phyloP scores from a whole-genome alignment of 2,888 invertebrate species.

The Eupelmus urozonus region DNA sequence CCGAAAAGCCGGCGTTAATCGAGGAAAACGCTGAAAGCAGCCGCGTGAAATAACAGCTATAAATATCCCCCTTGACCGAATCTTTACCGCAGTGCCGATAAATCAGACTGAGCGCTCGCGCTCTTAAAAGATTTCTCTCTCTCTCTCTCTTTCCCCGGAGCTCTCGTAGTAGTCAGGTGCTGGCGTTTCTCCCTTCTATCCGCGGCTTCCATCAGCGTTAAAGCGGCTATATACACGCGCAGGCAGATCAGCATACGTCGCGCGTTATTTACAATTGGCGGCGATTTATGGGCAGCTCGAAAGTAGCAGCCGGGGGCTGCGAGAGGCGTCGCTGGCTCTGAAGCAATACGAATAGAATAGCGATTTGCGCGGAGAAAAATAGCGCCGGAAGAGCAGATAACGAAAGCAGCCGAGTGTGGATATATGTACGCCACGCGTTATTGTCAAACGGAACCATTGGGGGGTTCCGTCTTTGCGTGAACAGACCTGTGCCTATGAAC shows the following conservation, averaged over 20 bases:
- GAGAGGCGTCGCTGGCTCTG: conserved; percentile 32
- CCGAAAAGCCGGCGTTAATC: conserved; percentile 43
- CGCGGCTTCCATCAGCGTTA: conserved; percentile 19
- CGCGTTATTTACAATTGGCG: conserved; percentile 75
- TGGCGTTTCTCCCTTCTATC: neutral
- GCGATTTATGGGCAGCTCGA: conserved; percentile 72
- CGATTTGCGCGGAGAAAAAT: conserved; percentile 25
- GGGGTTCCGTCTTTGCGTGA: no score
- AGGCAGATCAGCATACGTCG: conserved; percentile 74
- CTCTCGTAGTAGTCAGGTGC: conserved; percentile 50
- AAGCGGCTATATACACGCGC: neutral
- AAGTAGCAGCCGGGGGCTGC: conserved; percentile 59
- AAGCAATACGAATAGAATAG: conserved; percentile 11
- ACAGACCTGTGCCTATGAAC: no score
- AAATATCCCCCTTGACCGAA: conserved; percentile 53
- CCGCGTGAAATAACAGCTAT: conserved; percentile 50
- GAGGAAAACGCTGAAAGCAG: conserved; percentile 48
- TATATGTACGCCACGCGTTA: neutral
- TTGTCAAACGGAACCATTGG: no score
- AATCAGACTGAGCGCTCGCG: conserved; percentile 48
- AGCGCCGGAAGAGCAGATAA: neutral
- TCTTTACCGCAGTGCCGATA: conserved; percentile 51
- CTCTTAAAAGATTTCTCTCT: conserved; percentile 42
- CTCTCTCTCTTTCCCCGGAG: no score
- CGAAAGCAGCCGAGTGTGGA: neutral